A percentile compares a stretch with the other conserved stretches of the same genome.
phyloP scores from a whole-genome alignment of 2,888 invertebrate species.

The Alentia gelatinosa region DNA sequence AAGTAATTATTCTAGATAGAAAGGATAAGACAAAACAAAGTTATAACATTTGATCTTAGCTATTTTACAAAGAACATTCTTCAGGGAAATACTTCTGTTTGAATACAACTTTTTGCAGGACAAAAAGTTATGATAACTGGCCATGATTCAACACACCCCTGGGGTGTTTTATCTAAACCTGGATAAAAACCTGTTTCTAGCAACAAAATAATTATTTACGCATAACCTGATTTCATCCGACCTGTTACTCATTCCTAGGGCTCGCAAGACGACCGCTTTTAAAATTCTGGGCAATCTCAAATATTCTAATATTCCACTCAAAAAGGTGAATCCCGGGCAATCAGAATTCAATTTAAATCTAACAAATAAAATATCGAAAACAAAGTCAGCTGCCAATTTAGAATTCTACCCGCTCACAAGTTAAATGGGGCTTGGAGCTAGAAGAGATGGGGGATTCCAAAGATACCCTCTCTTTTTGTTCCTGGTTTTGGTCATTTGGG shows the following conservation, averaged over 20 bases:
- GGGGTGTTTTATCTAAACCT: too few species aligned
- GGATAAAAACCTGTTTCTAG: too few species aligned
- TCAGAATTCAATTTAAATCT: not conserved
- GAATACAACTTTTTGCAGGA: too few species aligned
- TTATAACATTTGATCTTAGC: too few species aligned
- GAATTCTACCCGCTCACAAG: not conserved
- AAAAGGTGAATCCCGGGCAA: not conserved
- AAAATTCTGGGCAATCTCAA: not conserved
- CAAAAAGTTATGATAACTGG: too few species aligned
- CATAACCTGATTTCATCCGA: not conserved
- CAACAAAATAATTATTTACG: too few species aligned
- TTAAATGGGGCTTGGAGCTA: not conserved
- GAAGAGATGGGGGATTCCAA: not conserved
- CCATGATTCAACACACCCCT: too few species aligned
- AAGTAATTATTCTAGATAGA: too few species aligned
- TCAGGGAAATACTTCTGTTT: too few species aligned
- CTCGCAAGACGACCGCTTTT: not conserved
- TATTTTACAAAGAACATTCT: too few species aligned
- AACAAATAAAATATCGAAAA: not conserved
- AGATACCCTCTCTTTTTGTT: not conserved
- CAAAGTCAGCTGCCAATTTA: not conserved
- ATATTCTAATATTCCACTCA: not conserved
- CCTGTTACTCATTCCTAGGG: slow-evolving; percentile 1
- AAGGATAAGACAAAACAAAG: too few species aligned
- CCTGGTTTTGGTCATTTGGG: too few species aligned